These are phyloP conservation scores for Conus canariensis DNA, from an alignment of 2,888 invertebrate genomes.

Conservation along the genomic window DNA sequence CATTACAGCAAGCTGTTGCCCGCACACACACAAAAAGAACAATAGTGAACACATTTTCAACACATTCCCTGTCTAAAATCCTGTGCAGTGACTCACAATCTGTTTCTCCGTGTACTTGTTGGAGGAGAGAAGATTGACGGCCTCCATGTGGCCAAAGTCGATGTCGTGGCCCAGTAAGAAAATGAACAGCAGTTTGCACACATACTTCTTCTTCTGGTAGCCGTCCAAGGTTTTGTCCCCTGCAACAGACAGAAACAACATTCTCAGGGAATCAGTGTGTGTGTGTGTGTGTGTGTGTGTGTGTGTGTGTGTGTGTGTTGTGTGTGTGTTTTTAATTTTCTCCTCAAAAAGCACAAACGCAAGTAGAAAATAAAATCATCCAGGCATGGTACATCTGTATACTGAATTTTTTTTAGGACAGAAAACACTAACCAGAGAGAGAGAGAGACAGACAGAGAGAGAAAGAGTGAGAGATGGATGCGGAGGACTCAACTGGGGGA, in stretches of 20 bases:
- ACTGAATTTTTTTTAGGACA: background rate
- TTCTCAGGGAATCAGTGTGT: no score
- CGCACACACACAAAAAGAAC: no score
- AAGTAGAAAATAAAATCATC: no score
- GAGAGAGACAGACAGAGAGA: background rate
- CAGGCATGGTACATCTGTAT: no score
- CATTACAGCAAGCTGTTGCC: no score
- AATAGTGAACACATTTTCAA: no score
- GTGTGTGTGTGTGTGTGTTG: no score
- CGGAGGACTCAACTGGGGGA: no score
- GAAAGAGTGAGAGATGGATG: background rate
- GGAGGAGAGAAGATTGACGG: constrained; percentile 98
- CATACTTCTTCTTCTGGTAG: constrained; percentile 99
- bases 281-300: no score
- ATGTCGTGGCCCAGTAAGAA: constrained; percentile 99
- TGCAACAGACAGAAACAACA: constrained; percentile 57
- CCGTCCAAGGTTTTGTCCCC: constrained; percentile 99
- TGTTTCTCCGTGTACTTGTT: constrained; percentile 99
- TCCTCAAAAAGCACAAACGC: no score
- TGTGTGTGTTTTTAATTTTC: no score
- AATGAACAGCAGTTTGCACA: constrained; percentile 99
- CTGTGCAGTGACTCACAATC: constrained; percentile 84
- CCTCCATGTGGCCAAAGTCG: constrained; percentile 99
- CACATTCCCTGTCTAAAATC: no score
- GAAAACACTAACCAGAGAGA: background rate